phyloP scores from a whole-genome alignment of 2,797 vertebrate species.

The Hemitrygon akajei region DNA sequence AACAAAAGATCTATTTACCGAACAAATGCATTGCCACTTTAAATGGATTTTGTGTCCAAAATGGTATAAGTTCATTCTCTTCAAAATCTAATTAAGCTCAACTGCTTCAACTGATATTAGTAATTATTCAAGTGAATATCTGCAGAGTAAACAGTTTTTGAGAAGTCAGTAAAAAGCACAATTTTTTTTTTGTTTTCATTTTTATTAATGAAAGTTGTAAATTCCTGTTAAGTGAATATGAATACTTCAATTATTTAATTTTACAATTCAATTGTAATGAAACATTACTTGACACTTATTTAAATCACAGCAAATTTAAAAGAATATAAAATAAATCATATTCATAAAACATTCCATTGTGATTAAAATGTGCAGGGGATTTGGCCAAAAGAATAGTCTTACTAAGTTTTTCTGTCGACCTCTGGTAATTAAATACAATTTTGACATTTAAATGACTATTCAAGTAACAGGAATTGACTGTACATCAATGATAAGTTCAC shows the following conservation, averaged over 20 bases:
- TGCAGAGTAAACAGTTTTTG: background rate
- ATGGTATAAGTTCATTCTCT: background rate
- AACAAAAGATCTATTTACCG: background rate
- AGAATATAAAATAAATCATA: background rate
- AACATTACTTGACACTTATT: background rate
- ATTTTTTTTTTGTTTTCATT: slow-evolving; percentile 10
- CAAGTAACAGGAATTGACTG: slow-evolving; percentile 15
- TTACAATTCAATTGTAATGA: background rate
- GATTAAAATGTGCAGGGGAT: slow-evolving; percentile 1
- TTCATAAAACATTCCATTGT: background rate
- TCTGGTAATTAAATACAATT: slow-evolving; percentile 12
- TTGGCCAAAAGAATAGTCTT: background rate
- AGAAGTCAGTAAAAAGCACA: background rate
- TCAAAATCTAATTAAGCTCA: background rate
- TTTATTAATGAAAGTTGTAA: slow-evolving; percentile 20
- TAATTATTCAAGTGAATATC: background rate
- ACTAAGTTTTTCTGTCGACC: background rate
- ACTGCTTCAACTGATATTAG: background rate
- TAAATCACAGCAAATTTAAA: background rate
- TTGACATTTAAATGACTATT: background rate
- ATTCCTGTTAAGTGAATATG: slow-evolving; percentile 31
- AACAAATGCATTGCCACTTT: background rate
- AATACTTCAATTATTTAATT: background rate
- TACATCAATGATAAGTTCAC: background rate
- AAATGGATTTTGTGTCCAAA: background rate